phyloP scores from a whole-genome alignment of 1,140 invertebrate genomes.

The Brachionus asplanchnoidis region DNA sequence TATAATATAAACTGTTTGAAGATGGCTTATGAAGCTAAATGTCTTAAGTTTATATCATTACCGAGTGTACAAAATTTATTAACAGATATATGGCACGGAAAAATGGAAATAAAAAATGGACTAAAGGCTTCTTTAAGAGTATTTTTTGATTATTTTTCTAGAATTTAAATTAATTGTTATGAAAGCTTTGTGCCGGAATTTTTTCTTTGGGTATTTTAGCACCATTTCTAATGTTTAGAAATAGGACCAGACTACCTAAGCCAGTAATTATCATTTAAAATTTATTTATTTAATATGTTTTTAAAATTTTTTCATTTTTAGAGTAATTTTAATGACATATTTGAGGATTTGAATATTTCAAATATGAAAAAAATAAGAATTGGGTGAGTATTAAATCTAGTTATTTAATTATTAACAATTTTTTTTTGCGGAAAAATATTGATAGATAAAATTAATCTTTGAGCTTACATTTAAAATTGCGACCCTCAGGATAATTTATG shows the following conservation, averaged over 20 bases:
- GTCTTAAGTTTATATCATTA: constrained; percentile 9
- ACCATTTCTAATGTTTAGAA: neutral
- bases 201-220: neutral
- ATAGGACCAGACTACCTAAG: neutral
- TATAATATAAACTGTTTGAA: neutral
- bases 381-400: neutral
- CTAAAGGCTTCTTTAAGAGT: neutral
- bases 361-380: neutral
- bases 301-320: neutral
- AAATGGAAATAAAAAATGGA: neutral
- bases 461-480: too few relatives aligned
- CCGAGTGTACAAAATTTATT: constrained; percentile 18
- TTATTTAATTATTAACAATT: neutral
- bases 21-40: constrained; percentile 2
- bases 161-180: too few relatives aligned
- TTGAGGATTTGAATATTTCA: neutral
- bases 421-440: too few relatives aligned
- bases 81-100: constrained; percentile 33
- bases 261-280: neutral
- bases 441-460: too few relatives aligned
- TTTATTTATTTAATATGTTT: neutral
- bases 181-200: neutral
- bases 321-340: neutral
- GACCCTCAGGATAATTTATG: too few relatives aligned
- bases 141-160: neutral